Conservation (phyloP, 2,113 vertebrate species). For the Actenoides hombroni region DNA sequence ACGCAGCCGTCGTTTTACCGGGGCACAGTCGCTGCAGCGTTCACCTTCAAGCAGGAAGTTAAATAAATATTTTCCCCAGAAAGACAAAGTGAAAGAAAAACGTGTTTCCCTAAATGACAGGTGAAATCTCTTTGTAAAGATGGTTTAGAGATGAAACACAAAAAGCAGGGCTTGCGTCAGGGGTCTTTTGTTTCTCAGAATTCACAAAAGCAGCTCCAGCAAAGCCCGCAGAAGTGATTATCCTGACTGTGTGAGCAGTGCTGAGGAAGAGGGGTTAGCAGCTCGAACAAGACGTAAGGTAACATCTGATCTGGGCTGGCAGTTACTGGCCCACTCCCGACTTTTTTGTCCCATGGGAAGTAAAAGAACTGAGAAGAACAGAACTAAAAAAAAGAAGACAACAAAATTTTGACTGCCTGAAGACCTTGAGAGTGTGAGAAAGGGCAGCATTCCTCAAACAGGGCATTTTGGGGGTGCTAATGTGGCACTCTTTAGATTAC, state of each 20-base stretch:
- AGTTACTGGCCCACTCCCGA: background rate
- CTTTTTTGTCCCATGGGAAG: background rate
- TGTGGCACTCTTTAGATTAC: background rate
- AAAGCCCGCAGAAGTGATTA: background rate
- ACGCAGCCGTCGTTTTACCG: background rate
- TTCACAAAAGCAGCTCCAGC: background rate
- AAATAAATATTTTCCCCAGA: background rate
- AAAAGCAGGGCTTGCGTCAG: rapidly evolving
- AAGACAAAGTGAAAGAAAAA: background rate
- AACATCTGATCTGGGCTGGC: background rate
- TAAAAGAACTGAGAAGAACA: background rate
- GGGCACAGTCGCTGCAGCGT: background rate
- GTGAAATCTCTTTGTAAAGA: background rate
- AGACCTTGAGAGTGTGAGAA: background rate
- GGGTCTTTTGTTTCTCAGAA: background rate
- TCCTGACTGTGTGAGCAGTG: background rate
- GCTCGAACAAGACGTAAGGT: background rate
- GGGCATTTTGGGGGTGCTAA: background rate
- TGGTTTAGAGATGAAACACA: background rate
- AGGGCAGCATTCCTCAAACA: background rate
- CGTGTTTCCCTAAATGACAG: background rate
- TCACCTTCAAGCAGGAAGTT: background rate
- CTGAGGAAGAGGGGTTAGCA: background rate
- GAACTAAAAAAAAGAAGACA: background rate
- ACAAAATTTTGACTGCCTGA: background rate